These are phyloP conservation scores for Steromphala cineraria DNA, from an alignment of 2,888 invertebrate species.

Conservation along the genomic window DNA sequence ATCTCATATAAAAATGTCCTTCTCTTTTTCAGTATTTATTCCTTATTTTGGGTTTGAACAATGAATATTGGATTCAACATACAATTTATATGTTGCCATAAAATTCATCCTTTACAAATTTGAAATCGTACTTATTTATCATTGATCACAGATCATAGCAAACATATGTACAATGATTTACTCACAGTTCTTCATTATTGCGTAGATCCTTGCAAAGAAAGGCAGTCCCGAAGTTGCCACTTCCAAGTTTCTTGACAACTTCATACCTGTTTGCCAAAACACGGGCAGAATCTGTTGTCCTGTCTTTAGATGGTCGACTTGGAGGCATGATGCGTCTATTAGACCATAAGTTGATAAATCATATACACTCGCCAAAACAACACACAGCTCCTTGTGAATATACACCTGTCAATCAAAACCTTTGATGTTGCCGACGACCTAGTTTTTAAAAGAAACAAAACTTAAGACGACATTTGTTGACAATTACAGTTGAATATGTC, in stretches of 20 bases:
- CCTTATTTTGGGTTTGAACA: too few relatives aligned
- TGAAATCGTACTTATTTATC: too few relatives aligned
- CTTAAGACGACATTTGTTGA: too few relatives aligned
- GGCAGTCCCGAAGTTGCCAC: conserved; percentile 75
- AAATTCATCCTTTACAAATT: too few relatives aligned
- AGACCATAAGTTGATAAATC: not conserved
- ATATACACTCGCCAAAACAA: not conserved
- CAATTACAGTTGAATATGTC: too few relatives aligned
- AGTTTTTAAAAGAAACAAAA: not conserved
- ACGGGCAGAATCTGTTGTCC: conserved; percentile 51
- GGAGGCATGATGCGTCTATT: conserved; percentile 40
- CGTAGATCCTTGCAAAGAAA: conserved; percentile 68
- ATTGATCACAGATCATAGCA: too few relatives aligned
- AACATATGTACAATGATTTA: not conserved
- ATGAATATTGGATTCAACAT: too few relatives aligned
- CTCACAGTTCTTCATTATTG: conserved; percentile 61
- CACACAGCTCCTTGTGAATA: not conserved
- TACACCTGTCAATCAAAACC: not conserved
- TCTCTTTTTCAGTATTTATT: too few relatives aligned
- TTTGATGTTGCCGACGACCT: not conserved
- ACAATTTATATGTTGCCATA: too few relatives aligned
- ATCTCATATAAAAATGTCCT: too few relatives aligned
- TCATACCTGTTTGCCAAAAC: conserved; percentile 73
- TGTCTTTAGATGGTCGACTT: conserved; percentile 39
- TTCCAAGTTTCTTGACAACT: conserved; percentile 71